Percentiles rank a stretch among this genome's conserved stretches.
phyloP scores from a whole-genome alignment of 30 jellyfish, hydroid and myxozoan species.

The Catostylus mosaicus region DNA sequence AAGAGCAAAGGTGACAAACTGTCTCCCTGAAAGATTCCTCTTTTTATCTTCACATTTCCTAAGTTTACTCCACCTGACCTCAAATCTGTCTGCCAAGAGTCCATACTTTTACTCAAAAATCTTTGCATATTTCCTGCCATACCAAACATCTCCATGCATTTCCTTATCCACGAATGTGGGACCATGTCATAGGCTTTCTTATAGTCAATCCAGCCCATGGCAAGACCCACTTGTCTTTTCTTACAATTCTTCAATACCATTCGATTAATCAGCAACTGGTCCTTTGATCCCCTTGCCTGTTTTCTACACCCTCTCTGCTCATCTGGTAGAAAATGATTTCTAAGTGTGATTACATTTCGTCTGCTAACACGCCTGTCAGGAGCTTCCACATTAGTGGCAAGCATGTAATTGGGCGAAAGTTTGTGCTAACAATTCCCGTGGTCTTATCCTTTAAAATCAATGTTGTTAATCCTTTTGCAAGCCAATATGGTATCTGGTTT shows the following conservation, averaged over 20 bases:
- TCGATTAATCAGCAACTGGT: constrained; percentile 8
- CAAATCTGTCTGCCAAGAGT: not conserved
- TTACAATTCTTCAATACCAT: not conserved
- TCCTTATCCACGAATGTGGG: constrained; percentile 3
- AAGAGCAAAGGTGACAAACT: constrained; percentile 31
- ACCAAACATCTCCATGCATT: constrained; percentile 18
- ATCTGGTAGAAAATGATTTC: not conserved
- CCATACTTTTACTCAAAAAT: not conserved
- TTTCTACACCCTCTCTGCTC: constrained; percentile 27
- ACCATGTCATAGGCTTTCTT: constrained; percentile 29
- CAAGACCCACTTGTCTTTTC: not conserved
- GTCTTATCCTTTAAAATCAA: constrained; percentile 8
- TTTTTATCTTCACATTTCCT: constrained; percentile 2
- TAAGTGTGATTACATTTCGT: not conserved
- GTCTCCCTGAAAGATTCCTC: constrained; percentile 29
- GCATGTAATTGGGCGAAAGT: constrained; percentile 33
- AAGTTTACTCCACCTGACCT: constrained; percentile 3
- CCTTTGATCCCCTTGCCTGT: constrained; percentile 23
- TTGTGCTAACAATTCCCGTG: constrained; percentile 18
- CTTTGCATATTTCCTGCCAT: constrained; percentile 9
- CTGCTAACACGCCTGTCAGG: no score
- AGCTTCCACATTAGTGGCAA: no score
- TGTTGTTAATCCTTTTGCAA: constrained; percentile 23
- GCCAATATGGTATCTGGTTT: constrained; percentile 12
- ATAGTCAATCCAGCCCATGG: not conserved